Evolutionary conservation across 1,140 invertebrate species (phyloP), one percentile per base, ranked within the genome.

Genomic region (Ctenoplectra terminalis): DNA sequence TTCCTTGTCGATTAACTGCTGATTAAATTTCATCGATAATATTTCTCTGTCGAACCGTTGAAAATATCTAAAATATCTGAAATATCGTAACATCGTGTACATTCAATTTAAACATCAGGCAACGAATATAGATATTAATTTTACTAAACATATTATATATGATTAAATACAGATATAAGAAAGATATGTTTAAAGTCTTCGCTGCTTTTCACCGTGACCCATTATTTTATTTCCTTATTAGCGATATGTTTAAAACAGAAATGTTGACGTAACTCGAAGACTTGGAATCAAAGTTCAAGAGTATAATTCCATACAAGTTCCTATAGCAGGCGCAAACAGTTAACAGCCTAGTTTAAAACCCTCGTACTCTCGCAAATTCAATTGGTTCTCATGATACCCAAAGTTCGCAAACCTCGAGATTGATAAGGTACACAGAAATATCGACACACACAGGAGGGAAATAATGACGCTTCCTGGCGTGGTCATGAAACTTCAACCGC

Each of bases 401-500:
- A 69, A 56, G 29, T 48, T 46, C 23, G 26, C 23, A 43, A 60
- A n/a, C 31, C 54, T 20, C 13, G n/a, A 29, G 54, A 26, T 46
- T 31, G 17, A n/a, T n/a, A 37, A 37, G 37, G 46, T 48, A 58
- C 34, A 50, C 26, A 56, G 26, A 17, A 23, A 34, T 29, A 56
- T 46, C 29, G 37, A 69, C 29, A 69, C 20, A 17, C 17, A 15
- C 34, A n/a, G 26, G 15, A 31, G 20, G 29, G n/a, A 46, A 56
- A 46, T 46, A 40, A 37, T 37, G 37, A 66, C 29, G 13, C 6
- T 8, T n/a, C 17, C 15, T 29, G 17, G 23, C 11, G 54, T 43
- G 40, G 43, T 50, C 54, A 13, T 15, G 37, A 66, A 74, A 81
- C 74, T 56, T 74, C 78, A 29, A 17, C 31, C 17, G 4, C 40